These are phyloP conservation scores for Ceratotherium simum DNA, from an alignment of 2,113 vertebrate genomes.

Conservation along the genomic window DNA sequence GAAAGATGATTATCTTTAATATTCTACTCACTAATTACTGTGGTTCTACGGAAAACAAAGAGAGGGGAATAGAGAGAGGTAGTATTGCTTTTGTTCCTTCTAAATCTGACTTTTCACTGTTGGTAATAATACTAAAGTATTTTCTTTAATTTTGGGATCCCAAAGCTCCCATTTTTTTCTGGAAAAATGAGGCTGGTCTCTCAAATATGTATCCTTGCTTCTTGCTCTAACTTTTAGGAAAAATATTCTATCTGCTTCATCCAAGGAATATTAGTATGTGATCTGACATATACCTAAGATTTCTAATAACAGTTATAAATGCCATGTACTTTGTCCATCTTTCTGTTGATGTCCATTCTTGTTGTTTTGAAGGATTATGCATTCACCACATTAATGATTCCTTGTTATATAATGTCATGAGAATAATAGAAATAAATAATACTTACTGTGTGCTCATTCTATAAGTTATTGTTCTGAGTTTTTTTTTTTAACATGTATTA, in stretches of 20 bases:
- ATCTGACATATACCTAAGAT: not conserved
- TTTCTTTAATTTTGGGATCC: not conserved
- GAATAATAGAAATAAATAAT: too few relatives aligned
- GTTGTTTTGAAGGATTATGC: too few relatives aligned
- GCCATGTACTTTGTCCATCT: not conserved
- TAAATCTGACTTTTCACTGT: not conserved
- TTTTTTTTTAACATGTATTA: not conserved
- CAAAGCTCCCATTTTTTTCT: not conserved
- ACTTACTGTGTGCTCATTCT: too few relatives aligned
- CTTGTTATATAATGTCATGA: too few relatives aligned
- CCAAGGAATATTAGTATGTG: not conserved
- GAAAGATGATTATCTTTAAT: not conserved
- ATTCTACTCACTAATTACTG: not conserved
- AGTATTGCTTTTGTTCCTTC: not conserved
- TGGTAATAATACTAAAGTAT: not conserved
- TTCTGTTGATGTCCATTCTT: too few relatives aligned
- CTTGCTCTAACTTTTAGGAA: not conserved
- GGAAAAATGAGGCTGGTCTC: not conserved
- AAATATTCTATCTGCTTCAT: not conserved
- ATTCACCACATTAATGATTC: too few relatives aligned
- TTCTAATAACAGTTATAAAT: not conserved
- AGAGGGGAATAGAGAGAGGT: not conserved
- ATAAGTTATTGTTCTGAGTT: too few relatives aligned
- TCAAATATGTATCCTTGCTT: not conserved
- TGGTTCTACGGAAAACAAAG: not conserved